These are phyloP conservation scores for Drosophila grimshawi DNA, from an alignment of 1,140 invertebrate genomes.

Conservation along the genomic window DNA sequence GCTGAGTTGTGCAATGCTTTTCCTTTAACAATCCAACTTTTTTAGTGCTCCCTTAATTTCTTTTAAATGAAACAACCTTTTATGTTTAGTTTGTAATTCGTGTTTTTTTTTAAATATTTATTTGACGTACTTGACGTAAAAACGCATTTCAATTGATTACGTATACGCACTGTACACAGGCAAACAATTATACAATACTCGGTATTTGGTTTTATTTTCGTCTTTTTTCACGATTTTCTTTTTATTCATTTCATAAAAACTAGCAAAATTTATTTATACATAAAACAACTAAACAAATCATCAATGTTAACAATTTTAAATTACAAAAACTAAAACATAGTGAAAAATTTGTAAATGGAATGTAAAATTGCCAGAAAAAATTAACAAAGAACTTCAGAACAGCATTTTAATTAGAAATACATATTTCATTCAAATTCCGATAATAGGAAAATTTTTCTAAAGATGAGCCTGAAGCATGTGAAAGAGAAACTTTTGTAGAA, in stretches of 20 bases:
- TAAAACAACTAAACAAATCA: conserved; percentile 44
- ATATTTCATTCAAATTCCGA: not conserved
- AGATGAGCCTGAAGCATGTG: not conserved
- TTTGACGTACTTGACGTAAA: conserved; percentile 62
- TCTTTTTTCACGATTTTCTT: conserved; percentile 10
- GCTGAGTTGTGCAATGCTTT: conserved; percentile 29
- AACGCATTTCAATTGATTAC: conserved; percentile 63
- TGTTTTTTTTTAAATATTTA: conserved; percentile 61
- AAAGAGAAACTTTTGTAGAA: conserved; percentile 27
- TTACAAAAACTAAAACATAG: conserved; percentile 11
- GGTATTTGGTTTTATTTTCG: conserved; percentile 48
- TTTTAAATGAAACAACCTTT: conserved; percentile 27
- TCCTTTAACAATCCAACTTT: not conserved
- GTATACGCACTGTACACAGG: conserved; percentile 37
- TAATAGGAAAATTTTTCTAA: not conserved
- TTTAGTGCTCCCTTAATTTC: not conserved
- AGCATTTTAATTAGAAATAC: conserved; percentile 13
- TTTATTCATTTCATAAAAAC: conserved; percentile 34
- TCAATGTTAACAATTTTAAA: conserved; percentile 38
- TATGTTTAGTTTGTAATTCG: conserved; percentile 31
- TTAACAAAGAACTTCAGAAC: conserved; percentile 9
- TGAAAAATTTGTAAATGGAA: conserved; percentile 38
- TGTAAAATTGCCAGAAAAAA: conserved; percentile 29
- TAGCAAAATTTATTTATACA: conserved; percentile 51
- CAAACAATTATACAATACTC: conserved; percentile 72